Percentiles rank a stretch among this genome's conserved stretches.
Evolutionary conservation across 64 coral and sea anemone species (phyloP).

Genomic region (Stichodactyla mertensii): DNA sequence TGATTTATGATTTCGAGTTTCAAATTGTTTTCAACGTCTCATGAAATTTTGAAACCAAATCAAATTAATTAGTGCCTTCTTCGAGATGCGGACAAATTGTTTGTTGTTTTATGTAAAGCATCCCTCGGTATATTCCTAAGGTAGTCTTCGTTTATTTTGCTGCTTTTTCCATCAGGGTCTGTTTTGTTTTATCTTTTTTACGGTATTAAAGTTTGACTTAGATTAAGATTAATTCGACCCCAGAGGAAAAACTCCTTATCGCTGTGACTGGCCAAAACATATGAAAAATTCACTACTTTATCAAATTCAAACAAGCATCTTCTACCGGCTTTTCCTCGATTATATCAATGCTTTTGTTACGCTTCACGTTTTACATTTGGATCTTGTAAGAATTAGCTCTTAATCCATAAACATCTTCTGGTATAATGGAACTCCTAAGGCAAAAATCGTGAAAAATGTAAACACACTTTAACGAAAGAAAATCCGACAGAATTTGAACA

Average conservation of each 20-base stretch:
- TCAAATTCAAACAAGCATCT: not conserved
- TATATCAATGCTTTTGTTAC: conserved; percentile 1
- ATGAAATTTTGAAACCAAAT: not conserved
- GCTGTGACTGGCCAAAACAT: not conserved
- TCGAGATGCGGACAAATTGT: not conserved
- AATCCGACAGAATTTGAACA: not conserved
- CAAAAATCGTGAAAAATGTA: not conserved
- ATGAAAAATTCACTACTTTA: not conserved
- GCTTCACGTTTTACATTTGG: not conserved
- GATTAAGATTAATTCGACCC: not conserved
- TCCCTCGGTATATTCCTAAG: not conserved
- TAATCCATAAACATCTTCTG: not conserved
- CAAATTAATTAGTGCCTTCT: not conserved
- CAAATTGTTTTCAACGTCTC: not conserved
- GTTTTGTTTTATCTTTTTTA: not conserved
- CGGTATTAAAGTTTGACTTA: not conserved
- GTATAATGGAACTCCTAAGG: not conserved
- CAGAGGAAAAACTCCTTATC: not conserved
- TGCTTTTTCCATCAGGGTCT: not conserved
- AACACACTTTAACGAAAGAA: not conserved
- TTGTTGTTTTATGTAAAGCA: not conserved
- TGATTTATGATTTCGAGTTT: not conserved
- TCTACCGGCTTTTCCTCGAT: not conserved
- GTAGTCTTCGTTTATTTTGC: not conserved
- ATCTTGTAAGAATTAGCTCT: not conserved